Evolutionary conservation across 2,888 invertebrate species (phyloP).

Genomic region (Itoplectis maculator): DNA sequence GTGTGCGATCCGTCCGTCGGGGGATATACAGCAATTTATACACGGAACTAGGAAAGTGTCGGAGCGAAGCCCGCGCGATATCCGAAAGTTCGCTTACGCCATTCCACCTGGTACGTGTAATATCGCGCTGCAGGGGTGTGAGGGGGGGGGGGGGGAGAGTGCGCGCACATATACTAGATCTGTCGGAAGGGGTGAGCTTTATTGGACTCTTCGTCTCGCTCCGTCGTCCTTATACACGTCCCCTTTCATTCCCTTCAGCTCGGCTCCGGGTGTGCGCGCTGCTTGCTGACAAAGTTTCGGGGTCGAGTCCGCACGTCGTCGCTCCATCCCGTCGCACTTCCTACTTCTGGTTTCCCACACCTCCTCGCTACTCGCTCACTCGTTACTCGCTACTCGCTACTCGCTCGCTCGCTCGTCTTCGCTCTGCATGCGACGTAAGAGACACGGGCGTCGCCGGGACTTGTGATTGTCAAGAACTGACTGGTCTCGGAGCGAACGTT

Average conservation of each 20-base stretch:
- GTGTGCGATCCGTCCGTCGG: background rate
- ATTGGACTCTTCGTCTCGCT: slow-evolving; percentile 35
- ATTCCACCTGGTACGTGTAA: background rate
- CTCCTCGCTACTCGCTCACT: background rate
- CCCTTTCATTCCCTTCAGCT: slow-evolving; percentile 32
- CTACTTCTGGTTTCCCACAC: background rate
- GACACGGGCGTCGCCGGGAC: slow-evolving; percentile 24
- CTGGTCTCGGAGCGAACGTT: slow-evolving; percentile 18
- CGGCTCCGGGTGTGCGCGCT: slow-evolving; percentile 2
- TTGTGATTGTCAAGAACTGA: slow-evolving; percentile 46
- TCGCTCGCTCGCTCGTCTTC: slow-evolving; percentile 14
- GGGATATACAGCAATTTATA: background rate
- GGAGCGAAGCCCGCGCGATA: background rate
- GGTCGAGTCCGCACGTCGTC: slow-evolving; percentile 50
- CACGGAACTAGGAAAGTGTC: background rate
- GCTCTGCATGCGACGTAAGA: slow-evolving; percentile 33
- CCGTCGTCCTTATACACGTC: slow-evolving; percentile 12
- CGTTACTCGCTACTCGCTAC: background rate
- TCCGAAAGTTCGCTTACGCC: slow-evolving; percentile 11
- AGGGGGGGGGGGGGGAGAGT: too few species aligned
- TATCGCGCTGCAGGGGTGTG: background rate
- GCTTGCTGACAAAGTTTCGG: slow-evolving; percentile 47
- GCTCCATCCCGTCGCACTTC: slow-evolving; percentile 21
- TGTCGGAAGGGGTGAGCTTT: slow-evolving; percentile 17
- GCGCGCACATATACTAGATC: slow-evolving; percentile 13